Base-by-base conservation (phyloP, 64 coral and sea anemone species). In the Catalaphyllia jardinei region DNA sequence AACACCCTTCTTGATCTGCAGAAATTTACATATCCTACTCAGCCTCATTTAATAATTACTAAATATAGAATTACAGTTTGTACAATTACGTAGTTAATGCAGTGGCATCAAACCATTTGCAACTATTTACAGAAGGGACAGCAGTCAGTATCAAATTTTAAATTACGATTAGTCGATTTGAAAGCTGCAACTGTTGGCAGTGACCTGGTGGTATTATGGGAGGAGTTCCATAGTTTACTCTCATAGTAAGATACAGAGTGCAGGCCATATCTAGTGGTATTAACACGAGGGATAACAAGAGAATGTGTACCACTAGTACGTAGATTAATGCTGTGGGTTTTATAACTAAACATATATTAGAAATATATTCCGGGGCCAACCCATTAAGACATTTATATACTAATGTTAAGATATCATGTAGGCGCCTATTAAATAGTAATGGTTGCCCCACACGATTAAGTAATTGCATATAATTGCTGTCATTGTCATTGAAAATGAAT, bases 211-310 rank as follows among this genome's bases (percentile, higher is more conserved):
- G 75, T 77, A 33, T 77, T 77, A 2, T 18, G 39, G 39, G 52
- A 42, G 39, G 75, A 77, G 75, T 77, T 77, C 76, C 76, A 78
- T 52, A 78, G 49, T 78, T 78, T 52, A 10, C 76, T 78, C 2
- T 60, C 80, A 30, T 67, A 84, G 60, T 84, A 65, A 63, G 60
- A 51, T 65, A 63, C 30, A 67, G 81, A 84, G 22, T 84, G 60
- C 65, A 67, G 60, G 60, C 81, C 81, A 71, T 82, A 82, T 78
- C 38, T 39, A 39, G 38, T 39, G 38, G 38, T 39, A 39, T 39
- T 39, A 39, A 39, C 38, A 39, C 38, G 38, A 39, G 38, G 38
- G 38, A 39, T 39, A 39, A 39, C 38, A 39, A 39, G 2, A 39
- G n/a, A n/a, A 39, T 39, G 38, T 39, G 38, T 39, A 39, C 38